A percentile compares a stretch with the other conserved stretches of the same genome.
These are phyloP conservation scores for Idaea dimidiata DNA, from an alignment of 2,888 invertebrate species.

Conservation along the genomic window DNA sequence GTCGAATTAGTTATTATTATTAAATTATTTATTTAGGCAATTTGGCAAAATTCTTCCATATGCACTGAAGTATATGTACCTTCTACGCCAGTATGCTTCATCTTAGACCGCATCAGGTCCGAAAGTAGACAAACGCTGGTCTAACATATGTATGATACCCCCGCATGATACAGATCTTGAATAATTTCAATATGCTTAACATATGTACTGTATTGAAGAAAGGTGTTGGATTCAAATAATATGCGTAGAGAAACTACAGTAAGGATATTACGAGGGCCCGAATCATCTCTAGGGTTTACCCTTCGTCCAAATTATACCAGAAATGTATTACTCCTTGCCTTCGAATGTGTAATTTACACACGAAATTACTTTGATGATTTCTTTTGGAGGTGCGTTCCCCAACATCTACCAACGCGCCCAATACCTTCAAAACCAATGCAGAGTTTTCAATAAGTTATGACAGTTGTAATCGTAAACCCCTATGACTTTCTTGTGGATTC, in stretches of 20 bases:
- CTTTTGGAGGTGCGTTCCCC: background rate
- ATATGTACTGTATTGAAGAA: background rate
- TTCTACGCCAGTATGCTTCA: no score
- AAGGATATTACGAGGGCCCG: slow-evolving; percentile 6
- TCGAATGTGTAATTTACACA: background rate
- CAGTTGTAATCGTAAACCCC: no score
- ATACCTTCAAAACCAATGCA: no score
- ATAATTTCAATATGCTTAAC: background rate
- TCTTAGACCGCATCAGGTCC: no score
- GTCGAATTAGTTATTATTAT: no score
- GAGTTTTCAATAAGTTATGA: no score
- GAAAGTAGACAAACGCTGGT: no score
- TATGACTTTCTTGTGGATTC: no score
- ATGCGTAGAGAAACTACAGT: background rate
- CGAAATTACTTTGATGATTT: background rate
- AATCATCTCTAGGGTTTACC: background rate
- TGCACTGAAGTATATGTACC: no score
- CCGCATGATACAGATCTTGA: background rate
- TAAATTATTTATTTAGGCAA: no score
- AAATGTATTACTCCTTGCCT: background rate
- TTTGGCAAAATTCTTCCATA: no score
- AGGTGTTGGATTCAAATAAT: background rate
- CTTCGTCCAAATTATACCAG: slow-evolving; percentile 5
- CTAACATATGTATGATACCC: background rate
- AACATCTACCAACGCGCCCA: no score